Percentiles rank a stretch among this genome's conserved stretches.
Evolutionary conservation across 2,113 vertebrate genomes (phyloP).

Genomic region (Anarrhichthys ocellatus): DNA sequence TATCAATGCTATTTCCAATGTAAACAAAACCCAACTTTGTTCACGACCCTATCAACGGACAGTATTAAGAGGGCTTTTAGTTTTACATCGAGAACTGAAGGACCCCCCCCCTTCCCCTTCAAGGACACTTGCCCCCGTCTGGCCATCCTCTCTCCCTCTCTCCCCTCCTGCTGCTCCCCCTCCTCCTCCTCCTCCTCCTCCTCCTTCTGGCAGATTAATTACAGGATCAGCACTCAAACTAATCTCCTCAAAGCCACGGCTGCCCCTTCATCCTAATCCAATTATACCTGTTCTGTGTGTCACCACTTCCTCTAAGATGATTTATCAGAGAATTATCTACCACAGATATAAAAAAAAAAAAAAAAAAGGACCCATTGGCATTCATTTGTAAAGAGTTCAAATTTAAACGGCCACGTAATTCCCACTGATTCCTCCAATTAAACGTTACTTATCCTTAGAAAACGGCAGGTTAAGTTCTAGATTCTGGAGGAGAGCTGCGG

Average conservation of each 20-base stretch:
- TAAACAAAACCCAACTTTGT: not conserved
- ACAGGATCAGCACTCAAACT: conserved; percentile 94
- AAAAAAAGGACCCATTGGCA: conserved; percentile 47
- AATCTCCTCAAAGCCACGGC: conserved; percentile 96
- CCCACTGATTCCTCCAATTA: conserved; percentile 39
- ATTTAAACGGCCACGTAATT: conserved; percentile 54
- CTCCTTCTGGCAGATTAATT: conserved; percentile 91
- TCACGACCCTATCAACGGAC: not conserved
- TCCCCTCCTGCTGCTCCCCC: conserved; percentile 1
- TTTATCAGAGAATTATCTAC: conserved; percentile 88
- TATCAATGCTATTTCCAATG: not conserved
- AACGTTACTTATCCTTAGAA: conserved; percentile 1
- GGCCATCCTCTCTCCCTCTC: conserved; percentile 80
- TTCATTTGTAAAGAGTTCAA: conserved; percentile 45
- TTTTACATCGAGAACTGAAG: conserved; percentile 73
- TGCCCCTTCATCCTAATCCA: conserved; percentile 94
- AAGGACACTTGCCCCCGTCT: conserved; percentile 75
- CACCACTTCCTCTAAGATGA: conserved; percentile 87
- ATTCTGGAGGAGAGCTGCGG: not conserved
- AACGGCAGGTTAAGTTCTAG: conserved; percentile 15
- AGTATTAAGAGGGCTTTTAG: conserved; percentile 49
- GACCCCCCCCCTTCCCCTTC: conserved; percentile 61
- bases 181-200: conserved; percentile 21
- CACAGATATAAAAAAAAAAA: conserved; percentile 52
- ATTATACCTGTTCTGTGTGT: conserved; percentile 95